Base-by-base conservation (phyloP, 1,140 invertebrate species). In the Solenopsis fugax region DNA sequence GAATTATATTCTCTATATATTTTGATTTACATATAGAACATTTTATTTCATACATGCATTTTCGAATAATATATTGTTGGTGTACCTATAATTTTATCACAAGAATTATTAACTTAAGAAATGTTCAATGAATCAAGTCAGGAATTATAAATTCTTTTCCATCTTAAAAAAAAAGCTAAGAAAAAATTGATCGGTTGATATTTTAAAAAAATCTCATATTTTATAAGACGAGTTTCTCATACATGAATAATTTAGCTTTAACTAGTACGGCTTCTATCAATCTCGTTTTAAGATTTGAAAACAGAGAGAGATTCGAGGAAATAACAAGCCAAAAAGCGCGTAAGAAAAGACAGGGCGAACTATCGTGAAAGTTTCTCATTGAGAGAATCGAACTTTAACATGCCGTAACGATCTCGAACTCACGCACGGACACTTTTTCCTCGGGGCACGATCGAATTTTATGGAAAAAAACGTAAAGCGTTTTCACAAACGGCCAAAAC, bases 391-490 rank as follows among this genome's bases (percentile, higher is more conserved):
- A 48, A 73, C 37, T 84, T 73, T 60, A 24, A 62, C 54, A 60
- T 50, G 18, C 34, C 54, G 41, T 10, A 29, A 52, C 64, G 69
- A 84, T 71, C 67, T 73, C 41, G 29, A 24, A 75, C 24, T 73
- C 41, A 37, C 13, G 21, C 69, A 29, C 13, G 16, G 18, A 81
- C 56, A 45, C 37, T 84, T 75, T 84, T 62, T 48, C 13, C n/a
- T 37, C 80, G 16, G 41, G 12, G 7, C 29, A 24, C 41, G 24
- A 73, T 48, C 69, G 69, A 60, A 29, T 60, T 84, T 84, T 60
- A 84, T 24, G 56, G 29, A 29, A 75, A 82, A 82, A 84, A 75
- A 34, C 52, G 80, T 73, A 58, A 82, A 82, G 41, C 80, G 41
- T 84, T 84, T 84, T 84, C 37, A 45, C 69, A 84, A 60, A n/a